Evolutionary conservation across 2,113 vertebrate genomes (phyloP).

Genomic region (Cervus canadensis): DNA sequence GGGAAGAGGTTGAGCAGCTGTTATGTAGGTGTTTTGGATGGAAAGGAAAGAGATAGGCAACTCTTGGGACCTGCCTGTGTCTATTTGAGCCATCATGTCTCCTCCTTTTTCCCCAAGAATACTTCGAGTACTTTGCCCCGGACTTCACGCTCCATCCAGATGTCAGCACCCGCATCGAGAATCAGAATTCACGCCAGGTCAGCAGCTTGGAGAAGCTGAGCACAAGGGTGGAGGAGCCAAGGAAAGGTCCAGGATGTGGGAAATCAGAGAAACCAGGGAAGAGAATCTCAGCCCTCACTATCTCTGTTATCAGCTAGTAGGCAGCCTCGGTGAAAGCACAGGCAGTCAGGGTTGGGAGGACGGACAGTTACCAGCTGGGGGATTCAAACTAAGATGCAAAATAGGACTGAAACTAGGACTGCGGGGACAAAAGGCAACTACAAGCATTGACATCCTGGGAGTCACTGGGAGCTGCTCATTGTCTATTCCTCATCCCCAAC

Average conservation of each 20-base stretch:
- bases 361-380: not conserved
- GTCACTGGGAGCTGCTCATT: not conserved
- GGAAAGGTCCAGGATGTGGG: not conserved
- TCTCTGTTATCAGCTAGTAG: not conserved
- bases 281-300: not conserved
- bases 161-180: conserved; percentile 98
- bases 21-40: not conserved
- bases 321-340: not conserved
- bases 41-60: not conserved
- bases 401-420: not conserved
- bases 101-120: conserved; percentile 82
- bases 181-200: conserved; percentile 98
- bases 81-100: not conserved
- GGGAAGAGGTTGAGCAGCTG: not conserved
- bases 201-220: conserved; percentile 36
- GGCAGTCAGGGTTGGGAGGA: not conserved
- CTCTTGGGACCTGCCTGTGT: not conserved
- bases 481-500: not conserved
- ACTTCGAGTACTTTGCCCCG: conserved; percentile 98
- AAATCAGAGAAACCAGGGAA: not conserved
- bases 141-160: conserved; percentile 99
- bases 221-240: not conserved
- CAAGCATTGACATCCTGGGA: not conserved
- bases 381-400: not conserved
- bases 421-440: not conserved